These are phyloP conservation scores for Melinopterus prodromus DNA, from an alignment of 2,888 invertebrate species.

Conservation along the genomic window DNA sequence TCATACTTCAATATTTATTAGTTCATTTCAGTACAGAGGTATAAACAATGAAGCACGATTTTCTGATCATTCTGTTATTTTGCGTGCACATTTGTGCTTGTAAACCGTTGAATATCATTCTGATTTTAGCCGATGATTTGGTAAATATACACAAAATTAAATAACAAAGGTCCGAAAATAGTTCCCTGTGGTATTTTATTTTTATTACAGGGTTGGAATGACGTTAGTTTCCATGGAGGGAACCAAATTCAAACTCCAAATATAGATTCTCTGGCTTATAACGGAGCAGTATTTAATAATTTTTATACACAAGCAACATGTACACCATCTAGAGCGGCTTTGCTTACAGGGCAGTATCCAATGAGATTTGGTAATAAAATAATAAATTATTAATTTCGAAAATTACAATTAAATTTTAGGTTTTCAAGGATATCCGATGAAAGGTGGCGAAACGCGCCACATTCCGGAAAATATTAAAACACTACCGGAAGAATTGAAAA, in stretches of 20 bases:
- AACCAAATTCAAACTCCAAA: slow-evolving; percentile 89
- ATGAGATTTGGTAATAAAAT: slow-evolving; percentile 73
- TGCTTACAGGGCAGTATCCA: slow-evolving; percentile 88
- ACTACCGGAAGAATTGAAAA: slow-evolving; percentile 68
- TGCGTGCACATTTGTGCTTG: slow-evolving; percentile 5
- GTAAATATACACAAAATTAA: slow-evolving; percentile 62
- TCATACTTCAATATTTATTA: no score
- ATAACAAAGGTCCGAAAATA: not conserved
- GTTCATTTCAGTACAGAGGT: not conserved
- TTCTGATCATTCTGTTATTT: not conserved
- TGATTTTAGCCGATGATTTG: slow-evolving; percentile 85
- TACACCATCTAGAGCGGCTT: slow-evolving; percentile 83
- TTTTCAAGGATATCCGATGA: slow-evolving; percentile 74
- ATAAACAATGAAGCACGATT: not conserved
- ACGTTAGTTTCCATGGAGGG: slow-evolving; percentile 89
- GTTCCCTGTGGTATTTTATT: not conserved
- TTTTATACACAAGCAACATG: slow-evolving; percentile 88
- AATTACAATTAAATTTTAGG: slow-evolving; percentile 58
- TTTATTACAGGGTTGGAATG: slow-evolving; percentile 83
- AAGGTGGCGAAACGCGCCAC: slow-evolving; percentile 74
- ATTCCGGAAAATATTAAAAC: slow-evolving; percentile 66
- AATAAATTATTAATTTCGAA: slow-evolving; percentile 7
- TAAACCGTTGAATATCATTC: slow-evolving; percentile 72
- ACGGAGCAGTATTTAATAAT: slow-evolving; percentile 83
- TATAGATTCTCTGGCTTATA: slow-evolving; percentile 85